Evolutionary conservation across 2,888 invertebrate genomes (phyloP).

Genomic region (Habrosyne pyritoides): DNA sequence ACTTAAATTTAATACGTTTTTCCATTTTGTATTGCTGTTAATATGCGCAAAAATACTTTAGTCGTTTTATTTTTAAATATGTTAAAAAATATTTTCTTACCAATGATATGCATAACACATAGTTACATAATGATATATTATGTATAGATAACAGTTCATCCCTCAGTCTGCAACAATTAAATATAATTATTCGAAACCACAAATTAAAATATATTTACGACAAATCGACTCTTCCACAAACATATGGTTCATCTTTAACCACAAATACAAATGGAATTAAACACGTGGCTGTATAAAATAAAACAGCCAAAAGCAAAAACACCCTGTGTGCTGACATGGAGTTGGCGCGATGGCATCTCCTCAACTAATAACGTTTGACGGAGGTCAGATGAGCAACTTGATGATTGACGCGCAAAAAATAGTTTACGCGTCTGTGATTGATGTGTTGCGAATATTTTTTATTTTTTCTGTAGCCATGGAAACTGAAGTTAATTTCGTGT

Average conservation of each 20-base stretch:
- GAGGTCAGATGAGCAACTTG: constrained; percentile 36
- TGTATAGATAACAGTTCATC: too few species aligned
- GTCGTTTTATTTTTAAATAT: too few species aligned
- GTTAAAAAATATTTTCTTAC: too few species aligned
- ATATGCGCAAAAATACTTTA: too few species aligned
- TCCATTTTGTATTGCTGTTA: too few species aligned
- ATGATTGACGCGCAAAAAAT: constrained; percentile 16
- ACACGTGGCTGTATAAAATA: constrained; percentile 35
- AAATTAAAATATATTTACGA: neutral
- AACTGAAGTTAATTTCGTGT: neutral
- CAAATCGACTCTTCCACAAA: neutral
- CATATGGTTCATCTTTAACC: constrained; percentile 14
- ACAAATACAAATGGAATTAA: constrained; percentile 24
- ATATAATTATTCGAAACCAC: neutral
- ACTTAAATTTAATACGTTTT: too few species aligned
- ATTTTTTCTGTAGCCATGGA: neutral
- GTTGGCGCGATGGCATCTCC: constrained; percentile 48
- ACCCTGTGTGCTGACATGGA: constrained; percentile 30
- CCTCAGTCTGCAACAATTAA: too few species aligned
- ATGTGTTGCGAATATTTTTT: neutral
- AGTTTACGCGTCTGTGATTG: constrained; percentile 16
- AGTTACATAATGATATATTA: too few species aligned
- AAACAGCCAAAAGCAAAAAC: constrained; percentile 39
- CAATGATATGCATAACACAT: too few species aligned
- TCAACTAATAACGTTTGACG: constrained; percentile 48